These are phyloP conservation scores for Ivindomyrus marchei DNA, from an alignment of 2,113 vertebrate genomes.

Conservation along the genomic window DNA sequence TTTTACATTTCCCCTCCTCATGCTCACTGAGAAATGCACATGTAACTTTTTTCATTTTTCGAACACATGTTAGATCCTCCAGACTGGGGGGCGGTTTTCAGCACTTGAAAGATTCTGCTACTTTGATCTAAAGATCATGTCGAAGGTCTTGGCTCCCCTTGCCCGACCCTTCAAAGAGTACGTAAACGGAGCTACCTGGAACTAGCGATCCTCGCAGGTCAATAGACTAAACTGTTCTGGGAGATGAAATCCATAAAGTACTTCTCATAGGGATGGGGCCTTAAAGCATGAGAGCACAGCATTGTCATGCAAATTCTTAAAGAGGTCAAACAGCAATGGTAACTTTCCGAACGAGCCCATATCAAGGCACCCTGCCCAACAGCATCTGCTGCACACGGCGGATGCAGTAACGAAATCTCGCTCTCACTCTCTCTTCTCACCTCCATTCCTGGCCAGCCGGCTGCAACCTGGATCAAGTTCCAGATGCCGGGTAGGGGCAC, in stretches of 20 bases:
- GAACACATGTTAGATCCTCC: background rate
- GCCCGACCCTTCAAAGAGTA: background rate
- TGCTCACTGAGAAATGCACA: background rate
- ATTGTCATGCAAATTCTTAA: background rate
- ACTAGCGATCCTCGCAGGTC: background rate
- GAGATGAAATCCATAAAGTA: background rate
- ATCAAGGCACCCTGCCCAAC: background rate
- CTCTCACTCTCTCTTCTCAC: background rate
- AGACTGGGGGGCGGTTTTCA: background rate
- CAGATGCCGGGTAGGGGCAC: background rate
- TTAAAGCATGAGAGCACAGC: background rate
- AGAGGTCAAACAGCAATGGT: background rate
- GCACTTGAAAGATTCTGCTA: background rate
- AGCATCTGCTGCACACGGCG: background rate
- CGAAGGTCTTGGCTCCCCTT: background rate
- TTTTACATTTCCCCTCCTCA: background rate
- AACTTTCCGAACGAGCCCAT: background rate
- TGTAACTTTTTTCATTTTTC: background rate
- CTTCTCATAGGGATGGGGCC: background rate
- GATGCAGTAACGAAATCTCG: background rate
- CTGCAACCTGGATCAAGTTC: slow-evolving; percentile 15
- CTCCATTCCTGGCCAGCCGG: background rate
- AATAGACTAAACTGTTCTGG: background rate
- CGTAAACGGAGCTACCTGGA: background rate
- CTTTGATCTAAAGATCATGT: background rate